Conservation (phyloP, 1,140 invertebrate genomes). For the Dendrolimus kikuchii region DNA sequence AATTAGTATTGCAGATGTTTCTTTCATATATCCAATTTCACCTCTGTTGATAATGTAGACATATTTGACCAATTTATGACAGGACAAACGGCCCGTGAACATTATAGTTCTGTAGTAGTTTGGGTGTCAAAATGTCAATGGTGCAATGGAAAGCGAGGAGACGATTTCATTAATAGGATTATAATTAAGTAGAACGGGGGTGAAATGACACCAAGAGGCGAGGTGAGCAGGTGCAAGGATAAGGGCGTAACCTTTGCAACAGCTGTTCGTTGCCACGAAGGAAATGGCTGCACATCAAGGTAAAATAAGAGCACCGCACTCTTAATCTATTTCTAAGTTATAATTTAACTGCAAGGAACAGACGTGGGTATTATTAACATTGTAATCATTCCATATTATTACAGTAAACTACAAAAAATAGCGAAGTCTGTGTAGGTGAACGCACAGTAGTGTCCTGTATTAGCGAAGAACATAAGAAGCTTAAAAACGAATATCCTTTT, state of each 20-base stretch:
- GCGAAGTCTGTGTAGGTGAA: too few relatives aligned
- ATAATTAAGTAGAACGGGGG: slow-evolving; percentile 42
- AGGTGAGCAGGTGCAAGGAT: slow-evolving; percentile 49
- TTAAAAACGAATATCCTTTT: too few relatives aligned
- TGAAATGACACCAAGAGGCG: slow-evolving; percentile 26
- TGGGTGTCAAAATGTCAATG: slow-evolving; percentile 34
- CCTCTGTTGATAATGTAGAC: too few relatives aligned
- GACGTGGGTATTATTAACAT: slow-evolving; percentile 9
- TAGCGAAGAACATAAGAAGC: too few relatives aligned
- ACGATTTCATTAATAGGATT: slow-evolving; percentile 48
- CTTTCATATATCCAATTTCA: too few relatives aligned
- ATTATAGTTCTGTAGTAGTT: slow-evolving; percentile 12
- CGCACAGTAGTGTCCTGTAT: too few relatives aligned
- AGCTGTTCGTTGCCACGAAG: slow-evolving; percentile 46
- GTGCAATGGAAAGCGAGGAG: slow-evolving; percentile 25
- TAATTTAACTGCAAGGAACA: slow-evolving; percentile 22
- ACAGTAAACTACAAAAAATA: too few relatives aligned
- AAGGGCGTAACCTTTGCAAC: slow-evolving; percentile 58
- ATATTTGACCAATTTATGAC: too few relatives aligned
- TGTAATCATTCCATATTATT: background rate
- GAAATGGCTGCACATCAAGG: slow-evolving; percentile 38
- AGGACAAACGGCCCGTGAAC: slow-evolving; percentile 13
- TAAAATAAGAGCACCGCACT: slow-evolving; percentile 25
- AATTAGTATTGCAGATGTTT: too few relatives aligned
- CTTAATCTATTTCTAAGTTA: slow-evolving; percentile 57